phyloP scores from a whole-genome alignment of 2,113 vertebrate species.

The Eulemur rufifrons region DNA sequence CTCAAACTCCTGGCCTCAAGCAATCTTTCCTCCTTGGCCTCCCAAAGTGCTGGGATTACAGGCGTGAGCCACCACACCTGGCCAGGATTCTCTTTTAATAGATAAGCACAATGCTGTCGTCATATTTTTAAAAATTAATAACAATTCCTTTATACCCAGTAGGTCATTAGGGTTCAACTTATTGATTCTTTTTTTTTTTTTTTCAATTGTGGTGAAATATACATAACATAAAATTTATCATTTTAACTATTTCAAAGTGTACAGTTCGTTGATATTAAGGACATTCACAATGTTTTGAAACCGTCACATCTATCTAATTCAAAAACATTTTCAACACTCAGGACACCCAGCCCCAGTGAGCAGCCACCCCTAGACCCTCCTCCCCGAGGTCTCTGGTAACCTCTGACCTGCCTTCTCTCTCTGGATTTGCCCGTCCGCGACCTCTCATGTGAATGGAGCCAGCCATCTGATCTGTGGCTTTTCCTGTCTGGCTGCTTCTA shows the following conservation, averaged over 20 bases:
- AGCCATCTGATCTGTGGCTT: background rate
- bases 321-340: background rate
- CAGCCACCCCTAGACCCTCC: background rate
- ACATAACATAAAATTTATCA: no score
- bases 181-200: background rate
- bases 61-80: background rate
- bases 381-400: background rate
- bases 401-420: background rate
- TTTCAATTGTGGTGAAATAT: background rate
- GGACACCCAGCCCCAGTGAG: background rate
- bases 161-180: background rate
- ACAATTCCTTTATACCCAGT: background rate
- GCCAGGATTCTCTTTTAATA: background rate
- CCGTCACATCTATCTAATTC: background rate
- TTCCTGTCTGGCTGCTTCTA: background rate
- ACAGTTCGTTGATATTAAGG: background rate
- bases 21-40: background rate
- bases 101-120: background rate
- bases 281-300: background rate
- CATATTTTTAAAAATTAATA: background rate
- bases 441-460: no score
- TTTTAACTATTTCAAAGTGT: no score
- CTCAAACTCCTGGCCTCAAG: background rate
- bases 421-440: background rate
- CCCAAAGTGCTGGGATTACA: background rate